Percentiles rank a stretch among this genome's conserved stretches.
Conservation (phyloP, 2,888 invertebrate genomes). For the Antitype chi region DNA sequence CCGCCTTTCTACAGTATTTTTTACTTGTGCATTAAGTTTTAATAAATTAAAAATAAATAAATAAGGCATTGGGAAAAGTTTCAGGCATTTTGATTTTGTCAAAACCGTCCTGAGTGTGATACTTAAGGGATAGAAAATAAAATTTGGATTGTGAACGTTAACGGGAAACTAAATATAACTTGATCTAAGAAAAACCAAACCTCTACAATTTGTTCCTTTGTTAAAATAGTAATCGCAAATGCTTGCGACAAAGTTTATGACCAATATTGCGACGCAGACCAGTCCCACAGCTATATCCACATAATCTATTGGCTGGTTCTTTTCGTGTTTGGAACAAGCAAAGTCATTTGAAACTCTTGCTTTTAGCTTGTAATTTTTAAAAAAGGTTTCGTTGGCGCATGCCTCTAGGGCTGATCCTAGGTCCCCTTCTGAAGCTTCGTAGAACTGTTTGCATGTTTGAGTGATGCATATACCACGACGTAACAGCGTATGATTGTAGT, state of each 20-base stretch:
- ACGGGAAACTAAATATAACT: not conserved
- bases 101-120: not conserved
- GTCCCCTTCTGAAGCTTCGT: constrained; percentile 61
- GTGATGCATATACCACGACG: constrained; percentile 82
- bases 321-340: constrained; percentile 40
- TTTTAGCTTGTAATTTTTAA: constrained; percentile 52
- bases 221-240: constrained; percentile 33
- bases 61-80: not conserved
- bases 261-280: constrained; percentile 27
- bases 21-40: too few relatives aligned
- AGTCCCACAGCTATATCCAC: constrained; percentile 44
- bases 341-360: constrained; percentile 35
- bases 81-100: not conserved
- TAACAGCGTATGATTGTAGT: constrained; percentile 82
- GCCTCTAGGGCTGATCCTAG: constrained; percentile 52
- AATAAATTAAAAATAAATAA: too few relatives aligned
- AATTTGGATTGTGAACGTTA: not conserved
- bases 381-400: constrained; percentile 61
- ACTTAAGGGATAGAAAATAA: not conserved
- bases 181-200: constrained; percentile 23
- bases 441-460: constrained; percentile 74
- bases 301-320: constrained; percentile 21
- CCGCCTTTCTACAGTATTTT: too few relatives aligned
- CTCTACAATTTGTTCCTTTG: not conserved
- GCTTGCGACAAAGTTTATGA: constrained; percentile 53